A percentile compares a stretch with the other conserved stretches of the same genome.
Evolutionary conservation across 2,113 vertebrate species (phyloP).

Genomic region (Camelus dromedarius): DNA sequence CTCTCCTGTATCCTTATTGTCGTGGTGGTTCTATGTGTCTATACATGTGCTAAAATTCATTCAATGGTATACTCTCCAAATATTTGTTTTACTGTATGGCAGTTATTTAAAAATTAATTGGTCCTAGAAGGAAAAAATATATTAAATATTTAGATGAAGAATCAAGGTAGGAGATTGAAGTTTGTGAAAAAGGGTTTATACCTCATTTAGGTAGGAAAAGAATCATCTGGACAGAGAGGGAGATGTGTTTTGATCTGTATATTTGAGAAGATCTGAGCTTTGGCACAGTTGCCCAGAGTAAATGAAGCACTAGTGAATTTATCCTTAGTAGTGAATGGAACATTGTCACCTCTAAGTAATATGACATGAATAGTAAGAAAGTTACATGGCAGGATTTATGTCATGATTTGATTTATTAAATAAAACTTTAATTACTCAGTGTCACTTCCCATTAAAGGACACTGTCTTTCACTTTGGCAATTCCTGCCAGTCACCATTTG

Average conservation of each 20-base stretch:
- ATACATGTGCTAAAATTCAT: background rate
- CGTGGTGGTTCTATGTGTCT: background rate
- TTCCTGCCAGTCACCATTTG: background rate
- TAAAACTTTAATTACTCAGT: conserved; percentile 30
- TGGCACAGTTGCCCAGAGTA: background rate
- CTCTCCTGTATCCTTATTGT: background rate
- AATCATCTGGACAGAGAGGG: background rate
- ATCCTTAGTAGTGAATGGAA: background rate
- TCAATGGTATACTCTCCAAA: background rate
- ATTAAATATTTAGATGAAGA: background rate
- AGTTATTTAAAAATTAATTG: background rate
- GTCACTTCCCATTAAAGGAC: conserved; percentile 48
- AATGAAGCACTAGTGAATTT: background rate
- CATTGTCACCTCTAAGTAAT: conserved; percentile 7
- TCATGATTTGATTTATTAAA: conserved; percentile 40
- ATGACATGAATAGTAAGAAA: conserved; percentile 1
- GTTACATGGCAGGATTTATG: conserved; percentile 14
- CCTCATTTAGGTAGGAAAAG: background rate
- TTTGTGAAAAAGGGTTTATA: background rate
- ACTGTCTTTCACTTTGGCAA: background rate
- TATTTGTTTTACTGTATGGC: background rate
- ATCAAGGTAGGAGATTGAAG: background rate
- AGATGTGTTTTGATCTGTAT: background rate
- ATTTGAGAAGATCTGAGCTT: background rate
- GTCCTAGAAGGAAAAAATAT: background rate